A percentile compares a stretch with the other conserved stretches of the same genome.
Conservation (phyloP, 1,140 invertebrate genomes). For the Coenobita brevimanus region DNA sequence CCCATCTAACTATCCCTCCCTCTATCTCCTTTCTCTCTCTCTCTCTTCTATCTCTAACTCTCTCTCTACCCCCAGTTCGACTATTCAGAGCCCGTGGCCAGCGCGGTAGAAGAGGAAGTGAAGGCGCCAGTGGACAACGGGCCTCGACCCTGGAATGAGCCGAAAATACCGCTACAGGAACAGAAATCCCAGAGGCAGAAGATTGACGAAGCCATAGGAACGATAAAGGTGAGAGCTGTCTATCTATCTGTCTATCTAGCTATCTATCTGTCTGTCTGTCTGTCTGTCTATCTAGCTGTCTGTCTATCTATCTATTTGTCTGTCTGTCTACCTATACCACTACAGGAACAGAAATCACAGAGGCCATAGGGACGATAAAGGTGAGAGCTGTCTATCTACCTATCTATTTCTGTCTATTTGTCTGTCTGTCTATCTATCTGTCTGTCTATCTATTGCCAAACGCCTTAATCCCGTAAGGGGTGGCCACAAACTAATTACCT, state of each 20-base stretch:
- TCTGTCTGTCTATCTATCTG: too few relatives aligned
- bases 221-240: conserved; percentile 68
- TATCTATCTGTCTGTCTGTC: too few relatives aligned
- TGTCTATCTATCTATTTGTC: too few relatives aligned
- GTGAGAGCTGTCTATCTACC: too few relatives aligned
- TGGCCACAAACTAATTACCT: too few relatives aligned
- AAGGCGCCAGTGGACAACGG: conserved; percentile 64
- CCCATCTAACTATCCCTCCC: too few relatives aligned
- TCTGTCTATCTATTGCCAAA: too few relatives aligned
- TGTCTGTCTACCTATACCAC: conserved; percentile 54
- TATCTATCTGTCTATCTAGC: too few relatives aligned
- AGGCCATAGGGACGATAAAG: conserved; percentile 65
- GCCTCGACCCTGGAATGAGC: conserved; percentile 68
- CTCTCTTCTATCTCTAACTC: background rate
- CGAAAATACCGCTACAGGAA: conserved; percentile 68
- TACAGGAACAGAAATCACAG: conserved; percentile 65
- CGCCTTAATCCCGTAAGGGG: too few relatives aligned
- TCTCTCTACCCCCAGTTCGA: conserved; percentile 52
- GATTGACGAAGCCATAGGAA: conserved; percentile 67
- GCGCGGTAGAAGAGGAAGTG: conserved; percentile 46
- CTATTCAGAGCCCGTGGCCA: conserved; percentile 47
- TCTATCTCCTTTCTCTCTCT: too few relatives aligned
- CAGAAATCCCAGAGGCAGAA: conserved; percentile 65
- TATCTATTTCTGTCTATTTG: too few relatives aligned
- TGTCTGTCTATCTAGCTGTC: too few relatives aligned